Base-by-base conservation (phyloP, 2,888 invertebrate genomes). In the Caradrina clavipalpis region DNA sequence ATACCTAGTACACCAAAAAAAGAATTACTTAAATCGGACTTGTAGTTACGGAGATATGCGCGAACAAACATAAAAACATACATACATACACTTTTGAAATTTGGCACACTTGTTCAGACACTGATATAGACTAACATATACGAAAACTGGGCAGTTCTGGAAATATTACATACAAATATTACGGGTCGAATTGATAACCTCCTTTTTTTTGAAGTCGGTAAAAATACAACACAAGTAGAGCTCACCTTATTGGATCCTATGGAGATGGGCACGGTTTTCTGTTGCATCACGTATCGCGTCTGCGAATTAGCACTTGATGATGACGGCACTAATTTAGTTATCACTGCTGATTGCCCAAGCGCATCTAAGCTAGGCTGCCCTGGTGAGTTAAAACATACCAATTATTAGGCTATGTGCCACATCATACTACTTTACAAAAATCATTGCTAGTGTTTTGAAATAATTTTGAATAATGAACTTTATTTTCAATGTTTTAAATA, bases 251-350 rank as follows among this genome's bases (percentile, higher is more conserved):
- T 88, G 19, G 85, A 84, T 22, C 84, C 87, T 66, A 90, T 75
- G 11, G 85, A 85, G 55, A 90, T 88, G 35, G 94, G 94, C 42
- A 95, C 89, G 49, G 93, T 90, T 76, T 93, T 94, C 78, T 91
- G 93, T 64, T 92, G 94, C 90, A 95, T 89, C 26, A 94, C 91
- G 69, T 89, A 92, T 8, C 91, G 89, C 1, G 91, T 80, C 21
- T 76, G 87, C 11, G 87, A 69, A n/a, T 83, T 45, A 8, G 83
- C 69, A 31, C 78, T 57, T 47, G 72, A 73, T 6, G 75, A 76
- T 3, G 84, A 73, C 0, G 91, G 87, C 69, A 89, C 0, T 21
- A 94, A 61, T 70, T 92, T 90, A 51, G 94, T 91, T n/a, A 93
- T 87, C 2, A 93, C 87, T 0, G 90, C 89, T 8, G 90, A 84